Evolutionary conservation across 2,888 invertebrate species (phyloP), one percentile per base, ranked within the genome.

Genomic region (Brachypalpus laphriformis): DNA sequence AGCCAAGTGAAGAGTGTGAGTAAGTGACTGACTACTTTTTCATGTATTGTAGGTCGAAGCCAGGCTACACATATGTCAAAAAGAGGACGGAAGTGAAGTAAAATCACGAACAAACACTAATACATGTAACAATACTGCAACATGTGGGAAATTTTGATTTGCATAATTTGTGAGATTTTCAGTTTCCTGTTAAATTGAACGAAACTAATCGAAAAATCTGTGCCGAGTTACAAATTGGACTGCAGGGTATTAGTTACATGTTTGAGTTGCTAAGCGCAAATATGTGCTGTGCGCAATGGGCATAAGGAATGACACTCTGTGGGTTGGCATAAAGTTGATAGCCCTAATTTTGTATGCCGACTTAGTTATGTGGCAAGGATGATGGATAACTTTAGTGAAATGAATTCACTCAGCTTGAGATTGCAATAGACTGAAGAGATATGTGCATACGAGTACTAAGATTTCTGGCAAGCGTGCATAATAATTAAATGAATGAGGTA

Each of bases 201-300:
- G 81, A 63, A 74, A 47, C 59, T 74, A 81, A 81, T 81, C 68
- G 66, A 68, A 68, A 68, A 80, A 81, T 74, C 74, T 81, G 74
- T 49, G 72, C 31, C 47, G 65, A 65, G 54, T 45, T 61, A 68
- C 45, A 68, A 81, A 59, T 81, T 81, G 74, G 45, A 61, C 63
- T 31, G 31, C 31, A 61, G 65, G 37, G 63, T 42, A 59, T 71
- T 45, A 72, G 57, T 66, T 34, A 51, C 45, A 66, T 74, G 57
- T 80, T 66, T 59, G 45, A 28, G 45, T 71, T 61, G 16, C 16
- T 25, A 3, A n/a, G 18, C 56, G 45, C 63, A 56, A 77, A 68
- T 59, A 31, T 51, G 31, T 40, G 49, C 22, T 59, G 34, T 61
- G 59, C 59, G 76, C 59, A 61, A 40, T 59, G 42, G 51, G 42